phyloP scores from a whole-genome alignment of 2,888 invertebrate species.

The Beris chalybata region DNA sequence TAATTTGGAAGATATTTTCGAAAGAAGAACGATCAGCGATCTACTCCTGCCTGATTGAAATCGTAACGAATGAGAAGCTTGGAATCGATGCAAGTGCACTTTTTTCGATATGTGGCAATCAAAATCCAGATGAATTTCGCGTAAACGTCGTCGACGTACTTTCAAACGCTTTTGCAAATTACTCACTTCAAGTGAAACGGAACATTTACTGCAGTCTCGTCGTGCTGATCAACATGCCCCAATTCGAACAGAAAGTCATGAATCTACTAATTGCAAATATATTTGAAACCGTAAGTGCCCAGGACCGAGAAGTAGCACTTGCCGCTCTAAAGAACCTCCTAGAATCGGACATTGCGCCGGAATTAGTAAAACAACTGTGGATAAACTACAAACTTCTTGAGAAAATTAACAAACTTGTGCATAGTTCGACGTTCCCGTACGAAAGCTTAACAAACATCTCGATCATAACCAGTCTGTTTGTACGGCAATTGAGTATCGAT shows the following conservation, averaged over 20 bases:
- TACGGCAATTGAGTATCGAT: conserved; percentile 53
- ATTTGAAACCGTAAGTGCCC: conserved; percentile 37
- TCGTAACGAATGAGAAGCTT: conserved; percentile 54
- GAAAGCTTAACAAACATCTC: conserved; percentile 52
- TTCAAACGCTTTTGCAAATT: conserved; percentile 20
- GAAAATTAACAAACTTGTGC: conserved; percentile 52
- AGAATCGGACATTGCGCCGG: conserved; percentile 41
- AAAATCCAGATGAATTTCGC: conserved; percentile 61
- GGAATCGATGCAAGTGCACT: conserved; percentile 44
- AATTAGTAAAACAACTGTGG: conserved; percentile 55
- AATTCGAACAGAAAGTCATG: conserved; percentile 11
- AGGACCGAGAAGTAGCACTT: conserved; percentile 45
- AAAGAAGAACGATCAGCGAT: conserved; percentile 58
- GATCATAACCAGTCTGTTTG: conserved; percentile 55
- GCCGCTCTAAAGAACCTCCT: conserved; percentile 48
- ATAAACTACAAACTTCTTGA: conserved; percentile 55
- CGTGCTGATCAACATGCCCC: background rate
- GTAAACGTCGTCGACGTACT: conserved; percentile 51
- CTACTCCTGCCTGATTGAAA: conserved; percentile 59
- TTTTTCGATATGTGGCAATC: conserved; percentile 59
- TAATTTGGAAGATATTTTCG: conserved; percentile 57
- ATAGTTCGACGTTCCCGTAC: conserved; percentile 34
- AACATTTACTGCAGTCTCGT: conserved; percentile 24
- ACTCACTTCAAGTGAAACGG: conserved; percentile 32
- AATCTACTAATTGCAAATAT: conserved; percentile 11